Evolutionary conservation across 1,140 invertebrate species (phyloP).

Genomic region (Colletes latitarsis): DNA sequence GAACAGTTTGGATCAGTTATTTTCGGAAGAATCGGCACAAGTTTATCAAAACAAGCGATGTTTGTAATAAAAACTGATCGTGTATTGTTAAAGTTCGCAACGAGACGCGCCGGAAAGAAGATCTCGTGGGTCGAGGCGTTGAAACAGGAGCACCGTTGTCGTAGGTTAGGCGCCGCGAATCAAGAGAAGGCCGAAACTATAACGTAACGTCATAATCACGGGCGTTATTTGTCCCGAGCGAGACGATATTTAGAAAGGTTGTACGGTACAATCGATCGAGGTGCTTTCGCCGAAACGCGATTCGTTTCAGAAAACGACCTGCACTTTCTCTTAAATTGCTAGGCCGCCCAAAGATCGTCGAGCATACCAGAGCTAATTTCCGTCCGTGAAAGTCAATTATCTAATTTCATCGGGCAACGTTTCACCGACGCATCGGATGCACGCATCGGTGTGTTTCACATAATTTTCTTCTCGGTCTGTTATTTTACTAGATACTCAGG

Average conservation of each 20-base stretch:
- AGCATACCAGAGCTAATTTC: conserved; percentile 43
- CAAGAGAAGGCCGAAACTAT: not conserved
- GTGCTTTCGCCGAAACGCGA: not conserved
- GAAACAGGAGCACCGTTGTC: not conserved
- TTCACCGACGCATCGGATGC: conserved; percentile 11
- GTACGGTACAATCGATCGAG: not conserved
- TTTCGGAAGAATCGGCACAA: too few relatives aligned
- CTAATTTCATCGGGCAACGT: conserved; percentile 52
- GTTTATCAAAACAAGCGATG: too few relatives aligned
- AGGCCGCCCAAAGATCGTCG: conserved; percentile 3
- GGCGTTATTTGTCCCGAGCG: not conserved
- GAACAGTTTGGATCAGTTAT: too few relatives aligned
- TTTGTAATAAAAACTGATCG: too few relatives aligned
- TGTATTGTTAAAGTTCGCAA: too few relatives aligned
- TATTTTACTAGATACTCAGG: not conserved
- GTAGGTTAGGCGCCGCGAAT: not conserved
- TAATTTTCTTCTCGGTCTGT: not conserved
- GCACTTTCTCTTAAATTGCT: conserved; percentile 58
- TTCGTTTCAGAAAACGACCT: not conserved
- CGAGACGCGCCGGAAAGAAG: too few relatives aligned
- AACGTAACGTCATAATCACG: not conserved
- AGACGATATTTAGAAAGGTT: not conserved
- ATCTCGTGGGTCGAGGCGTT: too few relatives aligned
- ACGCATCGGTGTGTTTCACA: not conserved
- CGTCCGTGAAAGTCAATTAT: conserved; percentile 63